Evolutionary conservation across 1,140 invertebrate genomes (phyloP).

Genomic region (Tetranychus cinnabarinus): DNA sequence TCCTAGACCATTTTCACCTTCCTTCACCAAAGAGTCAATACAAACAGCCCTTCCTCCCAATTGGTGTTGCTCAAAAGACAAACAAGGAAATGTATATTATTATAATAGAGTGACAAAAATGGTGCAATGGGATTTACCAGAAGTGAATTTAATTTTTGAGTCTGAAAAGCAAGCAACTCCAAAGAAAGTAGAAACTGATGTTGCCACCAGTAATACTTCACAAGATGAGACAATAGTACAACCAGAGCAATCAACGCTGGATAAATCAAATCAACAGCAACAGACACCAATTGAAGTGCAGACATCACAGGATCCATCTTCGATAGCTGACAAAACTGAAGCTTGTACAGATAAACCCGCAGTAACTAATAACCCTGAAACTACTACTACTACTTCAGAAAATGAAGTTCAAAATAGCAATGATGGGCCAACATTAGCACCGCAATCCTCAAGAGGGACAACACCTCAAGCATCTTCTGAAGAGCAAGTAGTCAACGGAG

Average conservation of each 20-base stretch:
- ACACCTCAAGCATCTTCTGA: background rate
- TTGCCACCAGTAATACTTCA: background rate
- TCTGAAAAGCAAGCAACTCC: background rate
- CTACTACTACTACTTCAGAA: background rate
- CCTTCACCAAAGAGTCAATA: conserved; percentile 21
- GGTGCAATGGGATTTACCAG: conserved; percentile 6
- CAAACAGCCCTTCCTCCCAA: conserved; percentile 45
- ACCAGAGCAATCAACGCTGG: background rate
- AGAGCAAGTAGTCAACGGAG: background rate
- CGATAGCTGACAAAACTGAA: no score
- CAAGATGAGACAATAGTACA: background rate
- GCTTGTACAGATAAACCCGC: background rate
- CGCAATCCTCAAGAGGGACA: background rate
- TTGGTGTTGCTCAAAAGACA: conserved; percentile 60
- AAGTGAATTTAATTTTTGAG: background rate
- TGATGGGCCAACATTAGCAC: background rate
- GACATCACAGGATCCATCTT: no score
- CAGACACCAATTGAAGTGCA: background rate
- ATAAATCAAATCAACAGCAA: background rate
- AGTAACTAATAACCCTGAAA: background rate
- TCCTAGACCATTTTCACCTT: conserved; percentile 21
- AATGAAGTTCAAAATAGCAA: background rate
- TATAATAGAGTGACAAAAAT: conserved; percentile 25
- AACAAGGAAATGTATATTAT: conserved; percentile 61
- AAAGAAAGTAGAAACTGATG: background rate